These are phyloP conservation scores for Heteromyza rotundicornis DNA, from an alignment of 2,888 invertebrate species.

Conservation along the genomic window DNA sequence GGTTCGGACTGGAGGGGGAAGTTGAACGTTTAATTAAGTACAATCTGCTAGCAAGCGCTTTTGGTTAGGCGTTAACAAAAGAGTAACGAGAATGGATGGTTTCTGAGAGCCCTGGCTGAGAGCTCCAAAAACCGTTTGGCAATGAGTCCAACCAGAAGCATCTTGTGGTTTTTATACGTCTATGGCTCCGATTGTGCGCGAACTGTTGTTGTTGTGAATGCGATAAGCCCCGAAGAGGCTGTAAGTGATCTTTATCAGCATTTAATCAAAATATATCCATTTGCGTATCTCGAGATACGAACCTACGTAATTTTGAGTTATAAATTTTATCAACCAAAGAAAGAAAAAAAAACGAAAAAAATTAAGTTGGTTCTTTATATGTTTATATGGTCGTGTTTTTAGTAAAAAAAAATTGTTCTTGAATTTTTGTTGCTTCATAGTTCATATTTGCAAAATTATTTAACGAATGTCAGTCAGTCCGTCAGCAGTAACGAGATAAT, in stretches of 20 bases:
- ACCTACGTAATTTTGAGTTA: constrained; percentile 19
- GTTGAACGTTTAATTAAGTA: constrained; percentile 3
- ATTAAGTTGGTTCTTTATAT: neutral
- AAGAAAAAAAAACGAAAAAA: neutral
- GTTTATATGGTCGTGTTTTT: neutral
- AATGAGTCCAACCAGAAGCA: constrained; percentile 25
- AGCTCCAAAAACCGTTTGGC: constrained; percentile 35
- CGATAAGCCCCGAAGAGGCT: constrained; percentile 30
- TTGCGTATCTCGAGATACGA: constrained; percentile 17
- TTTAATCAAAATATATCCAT: constrained; percentile 6
- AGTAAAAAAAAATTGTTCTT: too few relatives aligned
- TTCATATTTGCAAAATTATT: constrained; percentile 3
- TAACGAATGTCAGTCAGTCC: neutral
- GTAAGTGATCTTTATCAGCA: constrained; percentile 31
- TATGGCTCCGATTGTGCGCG: neutral
- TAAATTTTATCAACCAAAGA: constrained; percentile 11
- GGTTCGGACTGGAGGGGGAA: constrained; percentile 48
- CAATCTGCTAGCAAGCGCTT: neutral
- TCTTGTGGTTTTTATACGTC: constrained; percentile 26
- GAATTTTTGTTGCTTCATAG: neutral
- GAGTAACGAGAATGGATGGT: constrained; percentile 10
- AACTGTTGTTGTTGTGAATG: constrained; percentile 4
- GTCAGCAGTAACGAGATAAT: too few relatives aligned
- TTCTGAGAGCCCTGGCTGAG: constrained; percentile 32
- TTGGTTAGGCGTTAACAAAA: too few relatives aligned